Base-by-base conservation (phyloP, 2,888 invertebrate species). In the Amiota minor region DNA sequence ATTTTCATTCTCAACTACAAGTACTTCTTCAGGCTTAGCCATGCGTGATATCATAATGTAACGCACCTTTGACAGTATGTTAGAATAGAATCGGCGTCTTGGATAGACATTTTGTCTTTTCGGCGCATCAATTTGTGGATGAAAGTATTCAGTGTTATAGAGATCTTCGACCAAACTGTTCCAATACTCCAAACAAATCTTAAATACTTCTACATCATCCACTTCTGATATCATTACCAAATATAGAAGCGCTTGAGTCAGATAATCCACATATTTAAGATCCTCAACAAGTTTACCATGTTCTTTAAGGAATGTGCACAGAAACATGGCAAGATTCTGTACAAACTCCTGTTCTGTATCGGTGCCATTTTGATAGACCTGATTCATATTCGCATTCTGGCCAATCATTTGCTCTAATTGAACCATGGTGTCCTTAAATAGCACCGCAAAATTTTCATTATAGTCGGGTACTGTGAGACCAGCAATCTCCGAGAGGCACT, bases 121-220 rank as follows among this genome's bases (percentile, higher is more conserved):
- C 61, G 88, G 80, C 0, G 84, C 81, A 73, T 89, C 88, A 18
- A 86, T 75, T 6, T 77, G 80, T 85, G 87, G 91, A 80, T 85
- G 88, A 89, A 94, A 95, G 35, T 96, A 95, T 84, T 93, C 94
- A 87, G 97, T 96, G 87, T 95, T 94, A 89, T 99, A 99, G 81
- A 99, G 91, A 89, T 98, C 97, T 75, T 96, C 93, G 46, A 97
- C 94, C 77, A 99, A 91, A 76, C 94, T 94, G 91, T 98, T 98
- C 99, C 99, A 99, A 90, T 98, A 99, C 89, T 99, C 99, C 78
- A 99, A 91, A 87, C 99, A 99, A 80, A 99, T 99, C 92, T 99
- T 99, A 90, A 99, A 99, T 77, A 99, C 98, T 91, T 99, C 99
- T 0, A 98, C 97, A 89, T 99, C 99, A 81, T 99, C 99, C 2